These are phyloP conservation scores for Andinoacara biseriatus DNA, from an alignment of 2,113 vertebrate species.

Conservation along the genomic window DNA sequence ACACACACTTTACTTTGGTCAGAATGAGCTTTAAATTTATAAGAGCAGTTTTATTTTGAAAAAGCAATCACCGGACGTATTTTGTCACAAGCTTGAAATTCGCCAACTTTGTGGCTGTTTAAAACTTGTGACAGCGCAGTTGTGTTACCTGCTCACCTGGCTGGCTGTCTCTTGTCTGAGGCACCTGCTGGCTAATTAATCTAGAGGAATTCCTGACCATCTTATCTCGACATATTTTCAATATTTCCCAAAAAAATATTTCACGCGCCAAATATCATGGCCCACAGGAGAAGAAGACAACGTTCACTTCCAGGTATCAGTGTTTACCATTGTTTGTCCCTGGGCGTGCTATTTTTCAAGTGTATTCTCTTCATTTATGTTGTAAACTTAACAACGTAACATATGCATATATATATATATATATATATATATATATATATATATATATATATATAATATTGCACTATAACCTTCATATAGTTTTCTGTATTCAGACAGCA, in stretches of 20 bases:
- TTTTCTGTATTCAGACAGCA: constrained; percentile 33
- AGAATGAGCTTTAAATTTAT: not conserved
- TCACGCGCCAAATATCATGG: constrained; percentile 38
- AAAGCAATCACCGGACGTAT: constrained; percentile 43
- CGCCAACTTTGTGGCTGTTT: not conserved
- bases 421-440: too few species aligned
- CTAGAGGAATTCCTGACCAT: not conserved
- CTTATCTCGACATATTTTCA: not conserved
- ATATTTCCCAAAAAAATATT: not conserved
- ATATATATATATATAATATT: not conserved
- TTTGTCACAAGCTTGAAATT: constrained; percentile 13
- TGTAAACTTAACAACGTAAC: not conserved
- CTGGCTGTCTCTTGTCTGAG: not conserved
- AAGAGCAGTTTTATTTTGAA: constrained; percentile 30
- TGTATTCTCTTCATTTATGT: not conserved
- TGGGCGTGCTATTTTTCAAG: not conserved
- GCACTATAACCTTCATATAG: not conserved
- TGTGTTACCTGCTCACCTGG: not conserved
- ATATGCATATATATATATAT: too few species aligned
- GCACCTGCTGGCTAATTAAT: constrained; percentile 30
- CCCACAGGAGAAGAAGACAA: constrained; percentile 37
- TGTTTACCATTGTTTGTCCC: not conserved
- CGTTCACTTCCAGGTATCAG: constrained; percentile 43
- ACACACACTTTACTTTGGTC: not conserved
- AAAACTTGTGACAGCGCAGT: not conserved